Evolutionary conservation across 1,140 invertebrate species (phyloP), one percentile per base, ranked within the genome.

Genomic region (Aradophagus sp.): DNA sequence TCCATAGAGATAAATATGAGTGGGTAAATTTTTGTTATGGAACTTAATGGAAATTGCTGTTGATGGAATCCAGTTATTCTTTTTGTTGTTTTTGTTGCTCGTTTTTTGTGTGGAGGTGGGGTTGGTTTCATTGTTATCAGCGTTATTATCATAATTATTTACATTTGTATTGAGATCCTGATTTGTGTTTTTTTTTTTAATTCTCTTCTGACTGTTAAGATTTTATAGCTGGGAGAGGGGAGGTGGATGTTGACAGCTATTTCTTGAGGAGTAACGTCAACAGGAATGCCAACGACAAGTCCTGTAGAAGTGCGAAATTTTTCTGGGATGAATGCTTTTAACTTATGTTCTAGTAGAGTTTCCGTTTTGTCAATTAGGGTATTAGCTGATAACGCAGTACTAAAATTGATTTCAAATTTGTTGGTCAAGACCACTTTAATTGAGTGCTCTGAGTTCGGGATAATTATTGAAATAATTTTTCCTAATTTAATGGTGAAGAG

Each of bases 261-360:
- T 23, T 53, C 50, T 13, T 31, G 7, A 10, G 14, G 5, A 2
- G 2, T 12, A 7, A 53, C 0, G 34, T 42, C 50, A 1, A 11
- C 4, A 0, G 50, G 50, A 1, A 53, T 12, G n/a, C 13, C 14
- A 14, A 10, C 13, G 0, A 53, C 32, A 1, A 53, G 11, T 13
- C 50, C 50, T 0, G 29, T 41, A 0, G 38, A 31, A 3, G 50
- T 29, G 2, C 50, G 8, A 3, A 41, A 32, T 12, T 32, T 31
- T 13, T 53, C 34, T 0, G 48, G 34, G 10, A 38, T 52, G 14
- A 31, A 53, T 0, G 50, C 50, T 20, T 32, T 53, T 2, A 52
- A 23, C 14, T 52, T 52, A n/a, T 12, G 1, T n/a, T n/a, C n/a
- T n/a, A n/a, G n/a, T n/a, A n/a, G n/a, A n/a, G n/a, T n/a, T n/a